phyloP scores from a whole-genome alignment of 1,140 invertebrate species.

The Rhysida immarginata region DNA sequence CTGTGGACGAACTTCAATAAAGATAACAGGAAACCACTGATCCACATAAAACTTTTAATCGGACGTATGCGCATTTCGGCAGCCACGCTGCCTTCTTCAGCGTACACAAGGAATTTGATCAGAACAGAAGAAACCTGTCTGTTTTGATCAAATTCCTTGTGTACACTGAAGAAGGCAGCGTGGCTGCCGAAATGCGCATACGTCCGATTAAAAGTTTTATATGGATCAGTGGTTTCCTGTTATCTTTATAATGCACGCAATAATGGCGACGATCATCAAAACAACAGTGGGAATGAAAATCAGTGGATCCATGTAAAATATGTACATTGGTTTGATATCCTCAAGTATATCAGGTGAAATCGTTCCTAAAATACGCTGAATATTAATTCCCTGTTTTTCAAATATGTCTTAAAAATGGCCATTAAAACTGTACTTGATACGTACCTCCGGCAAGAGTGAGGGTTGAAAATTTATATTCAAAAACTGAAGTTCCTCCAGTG shows the following conservation, averaged over 20 bases:
- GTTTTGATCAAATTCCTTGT: no score
- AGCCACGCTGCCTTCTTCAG: no score
- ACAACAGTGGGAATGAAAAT: constrained; percentile 2
- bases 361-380: background rate
- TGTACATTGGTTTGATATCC: background rate
- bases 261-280: background rate
- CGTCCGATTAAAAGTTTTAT: no score
- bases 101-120: no score
- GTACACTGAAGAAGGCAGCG: no score
- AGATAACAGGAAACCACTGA: no score
- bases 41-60: no score
- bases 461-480: constrained; percentile 90
- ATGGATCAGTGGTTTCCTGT: no score
- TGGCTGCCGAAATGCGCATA: no score
- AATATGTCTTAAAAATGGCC: background rate
- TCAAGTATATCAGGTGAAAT: background rate
- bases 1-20: no score
- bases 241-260: background rate
- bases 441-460: constrained; percentile 83
- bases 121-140: no score
- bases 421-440: constrained; percentile 8
- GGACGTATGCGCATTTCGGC: no score
- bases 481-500: constrained; percentile 83
- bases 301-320: constrained; percentile 4
- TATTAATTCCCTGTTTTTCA: background rate